Evolutionary conservation across 2,113 vertebrate genomes (phyloP).

Genomic region (Triplophysa siluroides): DNA sequence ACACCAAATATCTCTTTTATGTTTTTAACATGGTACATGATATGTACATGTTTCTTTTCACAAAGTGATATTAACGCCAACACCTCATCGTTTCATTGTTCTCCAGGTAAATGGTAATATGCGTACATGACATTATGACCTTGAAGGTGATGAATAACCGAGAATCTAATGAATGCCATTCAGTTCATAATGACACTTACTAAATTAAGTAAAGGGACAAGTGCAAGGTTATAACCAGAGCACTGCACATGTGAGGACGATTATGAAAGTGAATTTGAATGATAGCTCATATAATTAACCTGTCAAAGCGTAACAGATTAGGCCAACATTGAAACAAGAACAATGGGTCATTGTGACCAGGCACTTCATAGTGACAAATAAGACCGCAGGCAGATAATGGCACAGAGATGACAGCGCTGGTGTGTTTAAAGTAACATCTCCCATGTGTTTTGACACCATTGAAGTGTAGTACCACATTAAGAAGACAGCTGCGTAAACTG

Average conservation of each 20-base stretch:
- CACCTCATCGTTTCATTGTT: neutral
- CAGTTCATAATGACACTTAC: constrained; percentile 38
- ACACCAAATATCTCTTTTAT: too few relatives aligned
- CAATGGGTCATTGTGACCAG: neutral
- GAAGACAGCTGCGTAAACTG: neutral
- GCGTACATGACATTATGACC: constrained; percentile 27
- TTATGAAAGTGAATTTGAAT: constrained; percentile 26
- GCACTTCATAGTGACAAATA: neutral
- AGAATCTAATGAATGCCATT: constrained; percentile 20
- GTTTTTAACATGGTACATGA: neutral
- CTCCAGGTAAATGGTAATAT: constrained; percentile 38
- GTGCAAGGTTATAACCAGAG: constrained; percentile 29
- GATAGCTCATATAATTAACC: constrained; percentile 31
- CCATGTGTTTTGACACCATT: neutral
- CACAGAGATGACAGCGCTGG: neutral
- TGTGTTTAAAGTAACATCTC: neutral
- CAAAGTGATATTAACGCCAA: neutral
- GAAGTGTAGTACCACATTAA: neutral
- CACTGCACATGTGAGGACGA: constrained; percentile 25
- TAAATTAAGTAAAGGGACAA: constrained; percentile 32
- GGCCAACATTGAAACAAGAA: constrained; percentile 36
- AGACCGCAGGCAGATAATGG: neutral
- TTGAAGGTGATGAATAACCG: constrained; percentile 17
- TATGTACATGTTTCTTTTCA: neutral
- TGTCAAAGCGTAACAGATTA: constrained; percentile 30